Conservation (phyloP, 2,888 invertebrate genomes). For the Pimpla rufipes region DNA sequence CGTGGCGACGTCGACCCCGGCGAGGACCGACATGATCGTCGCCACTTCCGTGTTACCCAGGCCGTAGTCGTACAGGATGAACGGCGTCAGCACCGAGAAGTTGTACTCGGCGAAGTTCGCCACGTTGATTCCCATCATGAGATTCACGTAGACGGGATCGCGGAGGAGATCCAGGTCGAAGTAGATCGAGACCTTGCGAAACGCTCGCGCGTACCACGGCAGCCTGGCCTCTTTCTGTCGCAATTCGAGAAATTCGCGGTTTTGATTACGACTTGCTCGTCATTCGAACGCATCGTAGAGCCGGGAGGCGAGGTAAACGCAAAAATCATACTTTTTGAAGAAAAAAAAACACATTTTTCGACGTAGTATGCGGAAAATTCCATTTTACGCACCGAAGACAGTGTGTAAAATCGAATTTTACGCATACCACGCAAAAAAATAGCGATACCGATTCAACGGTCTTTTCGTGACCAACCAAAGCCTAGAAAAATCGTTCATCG, state of each 20-base stretch:
- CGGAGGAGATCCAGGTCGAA: slow-evolving; percentile 90
- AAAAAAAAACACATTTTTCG: too few relatives aligned
- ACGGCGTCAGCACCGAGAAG: slow-evolving; percentile 91
- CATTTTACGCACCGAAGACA: too few relatives aligned
- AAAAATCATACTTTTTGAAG: too few relatives aligned
- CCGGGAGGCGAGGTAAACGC: background rate
- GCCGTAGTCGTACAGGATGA: slow-evolving; percentile 90
- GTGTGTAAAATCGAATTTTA: too few relatives aligned
- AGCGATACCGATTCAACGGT: too few relatives aligned
- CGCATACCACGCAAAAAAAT: too few relatives aligned
- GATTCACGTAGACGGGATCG: slow-evolving; percentile 90
- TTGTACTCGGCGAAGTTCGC: slow-evolving; percentile 91
- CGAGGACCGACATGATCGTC: slow-evolving; percentile 90
- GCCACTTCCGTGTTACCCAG: slow-evolving; percentile 88
- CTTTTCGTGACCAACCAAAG: too few relatives aligned
- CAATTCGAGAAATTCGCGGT: slow-evolving; percentile 50
- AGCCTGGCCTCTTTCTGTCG: slow-evolving; percentile 46
- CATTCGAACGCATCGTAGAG: slow-evolving; percentile 38
- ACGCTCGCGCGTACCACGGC: slow-evolving; percentile 78
- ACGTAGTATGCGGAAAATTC: too few relatives aligned
- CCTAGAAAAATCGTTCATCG: too few relatives aligned
- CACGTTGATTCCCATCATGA: slow-evolving; percentile 90
- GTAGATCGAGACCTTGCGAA: slow-evolving; percentile 88
- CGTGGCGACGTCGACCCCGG: slow-evolving; percentile 88
- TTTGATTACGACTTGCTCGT: slow-evolving; percentile 31